A percentile compares a stretch with the other conserved stretches of the same genome.
phyloP scores from a whole-genome alignment of 53 echinoderm and acorn worm species.

The Arbacia lixula region DNA sequence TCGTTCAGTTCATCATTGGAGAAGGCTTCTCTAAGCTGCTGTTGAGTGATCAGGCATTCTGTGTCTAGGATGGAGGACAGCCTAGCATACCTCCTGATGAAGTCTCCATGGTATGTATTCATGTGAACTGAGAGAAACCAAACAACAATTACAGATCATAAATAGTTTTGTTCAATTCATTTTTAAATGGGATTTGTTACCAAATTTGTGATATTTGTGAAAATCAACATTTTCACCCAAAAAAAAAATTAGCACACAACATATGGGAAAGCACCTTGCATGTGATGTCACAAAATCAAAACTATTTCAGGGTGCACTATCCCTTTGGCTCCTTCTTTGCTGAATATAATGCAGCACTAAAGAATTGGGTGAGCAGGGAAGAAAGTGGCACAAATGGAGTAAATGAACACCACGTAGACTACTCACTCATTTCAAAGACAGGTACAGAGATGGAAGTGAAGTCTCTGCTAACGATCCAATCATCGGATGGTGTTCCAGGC shows the following conservation, averaged over 20 bases:
- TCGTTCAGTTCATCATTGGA: conserved; percentile 86
- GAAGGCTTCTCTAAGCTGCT: conserved; percentile 91
- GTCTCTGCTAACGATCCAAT: conserved; percentile 87
- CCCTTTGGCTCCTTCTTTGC: too few species aligned
- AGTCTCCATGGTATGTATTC: conserved; percentile 91
- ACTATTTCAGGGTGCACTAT: too few species aligned
- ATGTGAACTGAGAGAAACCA: conserved; percentile 78
- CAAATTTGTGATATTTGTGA: too few species aligned
- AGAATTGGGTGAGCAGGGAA: too few species aligned
- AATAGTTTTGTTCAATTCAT: too few species aligned
- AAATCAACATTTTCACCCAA: background rate
- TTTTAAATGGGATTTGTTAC: too few species aligned
- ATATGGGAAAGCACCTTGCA: too few species aligned
- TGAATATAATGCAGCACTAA: too few species aligned
- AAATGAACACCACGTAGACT: too few species aligned
- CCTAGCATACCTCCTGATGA: conserved; percentile 91
- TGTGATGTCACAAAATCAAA: too few species aligned
- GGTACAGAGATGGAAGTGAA: conserved; percentile 88
- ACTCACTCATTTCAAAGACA: conserved; percentile 99
- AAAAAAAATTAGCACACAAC: too few species aligned
- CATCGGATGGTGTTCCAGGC: conserved; percentile 86
- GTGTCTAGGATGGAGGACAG: conserved; percentile 96
- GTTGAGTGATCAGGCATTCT: conserved; percentile 89
- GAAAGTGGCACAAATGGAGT: too few species aligned
- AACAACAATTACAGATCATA: background rate